Percentiles rank a stretch among this genome's conserved stretches.
Evolutionary conservation across 2,797 vertebrate species (phyloP).

Genomic region (Helostoma temminkii): DNA sequence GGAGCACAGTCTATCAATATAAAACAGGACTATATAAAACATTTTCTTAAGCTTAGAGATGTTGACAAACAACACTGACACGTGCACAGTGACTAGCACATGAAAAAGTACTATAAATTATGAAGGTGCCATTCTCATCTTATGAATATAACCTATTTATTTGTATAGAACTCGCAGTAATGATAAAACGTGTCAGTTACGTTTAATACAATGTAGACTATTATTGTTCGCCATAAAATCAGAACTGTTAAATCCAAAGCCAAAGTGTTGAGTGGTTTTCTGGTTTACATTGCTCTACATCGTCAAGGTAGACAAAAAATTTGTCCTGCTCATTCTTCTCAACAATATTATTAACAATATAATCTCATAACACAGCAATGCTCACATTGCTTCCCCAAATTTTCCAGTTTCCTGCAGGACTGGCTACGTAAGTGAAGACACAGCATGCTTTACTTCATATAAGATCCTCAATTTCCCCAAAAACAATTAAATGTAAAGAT

Average conservation of each 20-base stretch:
- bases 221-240: too few species aligned
- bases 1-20: not conserved
- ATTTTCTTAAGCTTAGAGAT: not conserved
- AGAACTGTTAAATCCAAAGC: too few species aligned
- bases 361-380: not conserved
- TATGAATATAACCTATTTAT: not conserved
- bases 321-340: too few species aligned
- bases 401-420: not conserved
- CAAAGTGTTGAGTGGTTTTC: too few species aligned
- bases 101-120: not conserved
- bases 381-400: not conserved
- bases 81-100: too few species aligned
- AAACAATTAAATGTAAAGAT: not conserved
- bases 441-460: not conserved
- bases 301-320: too few species aligned
- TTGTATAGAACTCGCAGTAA: not conserved
- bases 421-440: not conserved
- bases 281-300: too few species aligned
- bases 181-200: too few species aligned
- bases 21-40: slow-evolving; percentile 10
- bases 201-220: too few species aligned
- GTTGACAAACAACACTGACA: not conserved
- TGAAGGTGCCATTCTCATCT: not conserved
- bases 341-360: too few species aligned
- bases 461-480: not conserved